Base-by-base conservation (phyloP, 1,140 invertebrate species). In the honey bee (Apis mellifera) region DNA sequence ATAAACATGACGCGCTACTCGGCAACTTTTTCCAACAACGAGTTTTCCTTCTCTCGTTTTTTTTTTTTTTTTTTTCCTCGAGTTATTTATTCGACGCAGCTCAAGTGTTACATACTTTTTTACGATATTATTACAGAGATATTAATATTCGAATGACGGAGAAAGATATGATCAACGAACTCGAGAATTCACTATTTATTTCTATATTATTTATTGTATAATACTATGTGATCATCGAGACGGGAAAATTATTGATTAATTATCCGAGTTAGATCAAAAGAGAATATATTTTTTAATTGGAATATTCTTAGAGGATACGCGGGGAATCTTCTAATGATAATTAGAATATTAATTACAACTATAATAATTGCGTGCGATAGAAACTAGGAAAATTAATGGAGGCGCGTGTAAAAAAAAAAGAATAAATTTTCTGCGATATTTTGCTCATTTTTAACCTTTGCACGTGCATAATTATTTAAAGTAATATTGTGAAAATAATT, bases 231-330 rank as follows among this genome's bases (percentile, higher is more conserved):
- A 71, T 78, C 64, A 78, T 78, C 66, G 75, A 62, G 74, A 65
- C 52, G 19, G 50, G 66, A 32, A 82, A 78, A 57, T 78, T 42
- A 7, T 82, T 75, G 52, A 78, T 82, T 26, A 66, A 78, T 66
- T 52, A 65, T 64, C 57, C 55, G 21, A 59, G 65, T n/a, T 62
- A 68, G 54, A 69, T 52, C 17, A 9, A n/a, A 9, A 59, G 19
- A 42, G 4, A 50, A 42, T 42, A 42, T 26, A 26, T 26, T 26
- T 42, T 42, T 42, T 42, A 13, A 23, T n/a, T 17, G 8, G 0
- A 64, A 71, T 2, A n/a, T 54, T 60, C 12, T 2, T 17, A 32
- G 7, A 62, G 55, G 2, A 50, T 42, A 15, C 17, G 59, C 19
- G 19, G 23, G 17, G 17, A 32, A 32, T 32, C 32, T 32, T 0